Evolutionary conservation across 1,140 invertebrate genomes (phyloP), one percentile per base, ranked within the genome.

Genomic region (Aphaenogaster floridana): DNA sequence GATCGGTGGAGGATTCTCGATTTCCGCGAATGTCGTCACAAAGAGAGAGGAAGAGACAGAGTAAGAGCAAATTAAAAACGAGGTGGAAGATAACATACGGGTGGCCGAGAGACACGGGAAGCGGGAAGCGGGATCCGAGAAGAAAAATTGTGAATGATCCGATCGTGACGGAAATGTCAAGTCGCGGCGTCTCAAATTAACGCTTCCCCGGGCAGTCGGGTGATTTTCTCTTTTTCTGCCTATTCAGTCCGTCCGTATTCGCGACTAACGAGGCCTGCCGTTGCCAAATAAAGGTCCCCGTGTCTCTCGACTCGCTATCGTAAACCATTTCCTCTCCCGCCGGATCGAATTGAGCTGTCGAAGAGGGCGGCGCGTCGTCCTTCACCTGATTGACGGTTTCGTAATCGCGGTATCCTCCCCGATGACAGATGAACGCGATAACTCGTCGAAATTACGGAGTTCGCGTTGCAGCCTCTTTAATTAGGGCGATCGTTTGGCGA

Each of bases 271-370:
- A 90, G 89, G 48, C 17, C 63, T 54, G 54, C 17, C 57, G 39
- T 17, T 17, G 50, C 89, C 89, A 76, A 90, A 90, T 90, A 90
- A 88, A 89, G 76, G 28, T 61, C n/a, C 69, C 17, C 39, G 7
- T 28, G 42, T 68, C 78, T 50, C 36, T 48, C 21, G 39, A 1
- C 17, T 76, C 72, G 34, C 36, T 72, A 79, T 90, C 85, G 84
- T 90, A 85, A 89, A 90, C 54, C 86, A 87, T 90, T 90, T 66
- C n/a, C 63, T 8, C 9, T 9, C 63, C 21, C 11, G 13, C 77
- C 61, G 74, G 59, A 42, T 74, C 86, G 71, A 88, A 91, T 91
- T 91, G 86, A 91, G 86, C 63, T 74, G 80, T 91, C 89, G 74
- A 74, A 50, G 36, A 17, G 39, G 50, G 42, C 78, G 50, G 71